Evolutionary conservation across 2,888 invertebrate genomes (phyloP).

Genomic region (Phoronis australis): DNA sequence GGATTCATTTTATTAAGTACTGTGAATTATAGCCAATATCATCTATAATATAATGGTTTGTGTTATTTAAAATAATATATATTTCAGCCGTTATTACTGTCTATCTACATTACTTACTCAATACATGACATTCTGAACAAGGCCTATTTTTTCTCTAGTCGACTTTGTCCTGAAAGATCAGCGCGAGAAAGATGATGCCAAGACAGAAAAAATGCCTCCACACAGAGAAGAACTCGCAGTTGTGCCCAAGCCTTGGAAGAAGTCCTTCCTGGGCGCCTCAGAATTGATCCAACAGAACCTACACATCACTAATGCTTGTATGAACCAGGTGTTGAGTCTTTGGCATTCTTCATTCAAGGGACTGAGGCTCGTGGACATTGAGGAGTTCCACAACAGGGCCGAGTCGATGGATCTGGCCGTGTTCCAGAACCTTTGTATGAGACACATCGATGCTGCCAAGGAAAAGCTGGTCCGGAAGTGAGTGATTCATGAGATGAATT

Average conservation of each 20-base stretch:
- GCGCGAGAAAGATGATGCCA: slow-evolving; percentile 50
- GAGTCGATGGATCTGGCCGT: slow-evolving; percentile 66
- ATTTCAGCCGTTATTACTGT: no score
- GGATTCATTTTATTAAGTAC: no score
- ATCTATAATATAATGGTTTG: no score
- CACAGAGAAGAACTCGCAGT: slow-evolving; percentile 60
- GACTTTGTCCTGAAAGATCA: slow-evolving; percentile 86
- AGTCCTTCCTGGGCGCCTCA: slow-evolving; percentile 56
- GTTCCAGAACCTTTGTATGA: slow-evolving; percentile 58
- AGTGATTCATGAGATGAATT: no score
- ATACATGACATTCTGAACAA: no score
- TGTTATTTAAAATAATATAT: no score
- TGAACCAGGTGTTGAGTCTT: slow-evolving; percentile 69
- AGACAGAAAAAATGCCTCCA: slow-evolving; percentile 38
- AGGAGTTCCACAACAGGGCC: slow-evolving; percentile 50
- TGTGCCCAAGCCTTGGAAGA: slow-evolving; percentile 66
- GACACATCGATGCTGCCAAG: slow-evolving; percentile 66
- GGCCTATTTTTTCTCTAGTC: slow-evolving; percentile 58
- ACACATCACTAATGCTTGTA: slow-evolving; percentile 74
- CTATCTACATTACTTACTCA: no score
- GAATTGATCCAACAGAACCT: slow-evolving; percentile 61
- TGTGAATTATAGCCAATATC: no score
- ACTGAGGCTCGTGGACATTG: slow-evolving; percentile 48
- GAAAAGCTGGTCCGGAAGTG: slow-evolving; percentile 64
- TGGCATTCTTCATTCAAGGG: slow-evolving; percentile 72